Conservation (phyloP, 2,797 vertebrate species). For the Dromococcyx pavoninus region DNA sequence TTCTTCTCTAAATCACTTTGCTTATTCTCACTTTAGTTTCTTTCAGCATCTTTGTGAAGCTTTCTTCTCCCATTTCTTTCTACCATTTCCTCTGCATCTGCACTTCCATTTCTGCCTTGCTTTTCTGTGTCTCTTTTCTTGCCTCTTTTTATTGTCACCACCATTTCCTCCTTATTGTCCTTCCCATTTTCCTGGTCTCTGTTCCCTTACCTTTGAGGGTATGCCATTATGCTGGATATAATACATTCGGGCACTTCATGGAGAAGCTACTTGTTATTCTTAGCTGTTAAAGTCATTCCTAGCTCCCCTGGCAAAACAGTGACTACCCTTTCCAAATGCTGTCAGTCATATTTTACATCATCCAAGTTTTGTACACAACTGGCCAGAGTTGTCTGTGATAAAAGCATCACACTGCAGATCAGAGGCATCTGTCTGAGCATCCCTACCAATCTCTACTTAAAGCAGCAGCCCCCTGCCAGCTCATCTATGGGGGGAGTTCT, state of each 20-base stretch:
- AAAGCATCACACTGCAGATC: not conserved
- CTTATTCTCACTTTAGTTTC: not conserved
- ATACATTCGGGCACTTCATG: not conserved
- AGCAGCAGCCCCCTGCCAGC: not conserved
- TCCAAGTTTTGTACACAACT: not conserved
- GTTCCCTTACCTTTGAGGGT: not conserved
- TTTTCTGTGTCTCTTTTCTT: not conserved
- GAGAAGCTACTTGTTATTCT: not conserved
- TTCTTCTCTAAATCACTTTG: not conserved
- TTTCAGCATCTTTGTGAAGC: not conserved
- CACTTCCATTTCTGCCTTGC: not conserved
- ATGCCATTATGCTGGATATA: not conserved
- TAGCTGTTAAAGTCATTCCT: not conserved
- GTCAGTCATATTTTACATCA: not conserved
- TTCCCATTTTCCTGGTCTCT: not conserved
- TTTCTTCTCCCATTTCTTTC: not conserved
- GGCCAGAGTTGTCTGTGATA: not conserved
- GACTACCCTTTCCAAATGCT: not conserved
- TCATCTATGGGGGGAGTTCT: accelerated
- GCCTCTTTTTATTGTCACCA: not conserved
- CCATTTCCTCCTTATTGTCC: not conserved
- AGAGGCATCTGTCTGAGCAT: not conserved
- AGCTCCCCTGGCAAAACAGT: not conserved
- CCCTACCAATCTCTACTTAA: accelerated
- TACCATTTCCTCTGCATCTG: not conserved